Percentiles rank a stretch among this genome's conserved stretches.
Evolutionary conservation across 2,888 invertebrate species (phyloP).

Genomic region (Cheilosia urbana): DNA sequence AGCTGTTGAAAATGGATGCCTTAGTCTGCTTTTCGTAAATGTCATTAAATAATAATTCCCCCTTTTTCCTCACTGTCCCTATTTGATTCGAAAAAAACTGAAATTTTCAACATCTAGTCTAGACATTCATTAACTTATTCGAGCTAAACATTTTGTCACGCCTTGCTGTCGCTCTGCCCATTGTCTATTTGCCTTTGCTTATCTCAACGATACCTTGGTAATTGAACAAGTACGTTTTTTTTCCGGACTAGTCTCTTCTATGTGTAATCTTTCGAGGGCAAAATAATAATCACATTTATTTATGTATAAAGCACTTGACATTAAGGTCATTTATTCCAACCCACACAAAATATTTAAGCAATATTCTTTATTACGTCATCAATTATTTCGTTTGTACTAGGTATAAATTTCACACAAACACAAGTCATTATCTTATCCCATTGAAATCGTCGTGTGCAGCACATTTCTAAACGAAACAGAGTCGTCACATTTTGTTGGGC

Average conservation of each 20-base stretch:
- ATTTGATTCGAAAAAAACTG: not conserved
- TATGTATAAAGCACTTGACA: slow-evolving; percentile 29
- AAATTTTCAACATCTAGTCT: not conserved
- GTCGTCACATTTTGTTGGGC: not conserved
- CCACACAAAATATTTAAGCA: slow-evolving; percentile 21
- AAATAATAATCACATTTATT: slow-evolving; percentile 32
- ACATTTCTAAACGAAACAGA: slow-evolving; percentile 35
- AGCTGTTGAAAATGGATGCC: too few species aligned
- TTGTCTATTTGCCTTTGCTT: not conserved
- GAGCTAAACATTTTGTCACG: not conserved
- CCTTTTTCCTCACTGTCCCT: too few species aligned
- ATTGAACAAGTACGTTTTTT: not conserved
- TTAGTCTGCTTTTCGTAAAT: too few species aligned
- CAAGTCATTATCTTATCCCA: slow-evolving; percentile 61
- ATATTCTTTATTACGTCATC: slow-evolving; percentile 20
- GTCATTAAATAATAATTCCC: too few species aligned
- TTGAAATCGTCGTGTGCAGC: slow-evolving; percentile 46
- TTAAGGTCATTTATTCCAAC: slow-evolving; percentile 37
- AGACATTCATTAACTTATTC: slow-evolving; percentile 20
- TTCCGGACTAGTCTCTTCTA: not conserved
- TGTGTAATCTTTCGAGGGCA: slow-evolving; percentile 23
- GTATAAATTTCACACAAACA: slow-evolving; percentile 33
- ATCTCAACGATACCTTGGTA: slow-evolving; percentile 5
- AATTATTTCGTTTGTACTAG: slow-evolving; percentile 6
- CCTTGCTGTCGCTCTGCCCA: not conserved